A percentile compares a stretch with the other conserved stretches of the same genome.
Evolutionary conservation across 2,888 invertebrate species (phyloP).

Genomic region (Coremacera marginata): DNA sequence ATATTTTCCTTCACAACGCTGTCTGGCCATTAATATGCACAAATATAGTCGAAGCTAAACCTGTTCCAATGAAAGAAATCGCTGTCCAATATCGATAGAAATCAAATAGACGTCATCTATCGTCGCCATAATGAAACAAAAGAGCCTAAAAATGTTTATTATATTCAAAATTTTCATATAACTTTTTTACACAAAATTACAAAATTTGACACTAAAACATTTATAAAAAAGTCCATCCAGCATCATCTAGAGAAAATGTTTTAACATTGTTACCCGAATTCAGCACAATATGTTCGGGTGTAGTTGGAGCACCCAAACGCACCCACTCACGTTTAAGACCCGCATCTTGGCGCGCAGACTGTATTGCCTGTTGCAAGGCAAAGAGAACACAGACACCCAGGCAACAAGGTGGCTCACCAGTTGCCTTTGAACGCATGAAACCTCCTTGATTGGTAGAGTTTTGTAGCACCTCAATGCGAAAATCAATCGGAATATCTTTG

Average conservation of each 20-base stretch:
- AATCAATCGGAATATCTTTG: constrained; percentile 71
- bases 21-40: too few relatives aligned
- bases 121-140: too few relatives aligned
- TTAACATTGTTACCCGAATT: constrained; percentile 50
- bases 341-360: constrained; percentile 69
- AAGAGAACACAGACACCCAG: constrained; percentile 72
- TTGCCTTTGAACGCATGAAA: constrained; percentile 78
- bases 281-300: constrained; percentile 55
- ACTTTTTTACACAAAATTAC: too few relatives aligned
- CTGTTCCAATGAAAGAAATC: too few relatives aligned
- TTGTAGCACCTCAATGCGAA: constrained; percentile 54
- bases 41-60: too few relatives aligned
- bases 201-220: too few relatives aligned
- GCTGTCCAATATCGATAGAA: too few relatives aligned
- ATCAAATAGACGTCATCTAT: too few relatives aligned
- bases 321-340: constrained; percentile 66
- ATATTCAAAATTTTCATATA: too few relatives aligned
- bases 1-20: too few relatives aligned
- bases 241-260: constrained; percentile 39
- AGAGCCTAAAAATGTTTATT: too few relatives aligned
- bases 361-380: constrained; percentile 75
- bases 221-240: too few relatives aligned
- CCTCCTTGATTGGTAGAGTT: constrained; percentile 76
- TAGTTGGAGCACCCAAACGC: constrained; percentile 58
- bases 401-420: constrained; percentile 73